Base-by-base conservation (phyloP, 2,797 vertebrate species). In the Anguilla megastoma region DNA sequence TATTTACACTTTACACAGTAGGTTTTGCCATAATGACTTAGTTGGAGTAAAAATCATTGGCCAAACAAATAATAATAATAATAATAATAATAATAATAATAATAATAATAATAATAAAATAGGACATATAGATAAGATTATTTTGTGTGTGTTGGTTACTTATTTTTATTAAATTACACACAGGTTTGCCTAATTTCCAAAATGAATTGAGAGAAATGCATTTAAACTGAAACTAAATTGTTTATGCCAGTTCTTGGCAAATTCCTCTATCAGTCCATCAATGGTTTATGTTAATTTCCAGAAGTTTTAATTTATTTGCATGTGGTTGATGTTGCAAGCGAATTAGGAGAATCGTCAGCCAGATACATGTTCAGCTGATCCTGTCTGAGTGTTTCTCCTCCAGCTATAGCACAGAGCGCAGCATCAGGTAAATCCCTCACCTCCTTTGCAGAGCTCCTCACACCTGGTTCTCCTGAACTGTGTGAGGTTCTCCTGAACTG, bases 401-500 rank as follows among this genome's bases (percentile, higher is more conserved):
- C 24, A 48, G 36, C 82, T 27, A 54, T 58, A 52, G 52, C 58
- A 76, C 2, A 69, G 84, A 52, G 76, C 86, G 85, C 86, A 87
- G 69, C 52, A 12, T 56, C 50, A 87, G 71, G 71, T 82, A 69
- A 87, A 85, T 85, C 82, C 30, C 12, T 80, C 80, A 82, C 56
- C 56, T 87, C 60, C 80, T 84, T 69, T 71, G 30, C 74, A 76
- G 74, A 14, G 63, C 60, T 45, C 8, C 36, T 45, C 45, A 50
- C 50, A 69, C 76, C 33, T 24, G 1, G 12, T 85, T 79, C 41
- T 86, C 48, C 56, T 50, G 76, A 30, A 33, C 36, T 86, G 86
- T 45, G 41, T 45, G 41, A 45, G 1, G 12, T 85, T 79, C 41
- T 86, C 33, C 56, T 50, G 76, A 30, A 33, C 36, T 86, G 80